Conservation (phyloP, 2,888 invertebrate genomes). For the Scelioninae gen. 1 region DNA sequence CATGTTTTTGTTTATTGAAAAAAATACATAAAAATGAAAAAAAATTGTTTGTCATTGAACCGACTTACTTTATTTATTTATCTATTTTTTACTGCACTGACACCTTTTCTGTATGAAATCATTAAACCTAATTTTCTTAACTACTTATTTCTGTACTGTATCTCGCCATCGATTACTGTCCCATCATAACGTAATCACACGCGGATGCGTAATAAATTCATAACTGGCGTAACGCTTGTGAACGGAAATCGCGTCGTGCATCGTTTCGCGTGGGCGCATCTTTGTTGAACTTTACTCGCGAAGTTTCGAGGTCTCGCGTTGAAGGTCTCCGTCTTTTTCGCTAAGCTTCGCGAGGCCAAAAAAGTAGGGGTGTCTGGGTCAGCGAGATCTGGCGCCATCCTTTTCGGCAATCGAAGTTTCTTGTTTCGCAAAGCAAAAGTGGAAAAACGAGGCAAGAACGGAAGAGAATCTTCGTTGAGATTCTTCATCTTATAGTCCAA, state of each 20-base stretch:
- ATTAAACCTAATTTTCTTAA: constrained; percentile 23
- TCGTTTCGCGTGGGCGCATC: constrained; percentile 38
- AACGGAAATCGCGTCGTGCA: constrained; percentile 39
- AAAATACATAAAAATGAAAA: constrained; percentile 16
- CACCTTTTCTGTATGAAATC: no score
- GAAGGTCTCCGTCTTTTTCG: constrained; percentile 34
- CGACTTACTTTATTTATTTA: not conserved
- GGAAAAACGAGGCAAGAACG: constrained; percentile 34
- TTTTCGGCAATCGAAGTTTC: constrained; percentile 34
- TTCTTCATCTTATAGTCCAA: constrained; percentile 44
- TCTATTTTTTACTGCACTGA: no score
- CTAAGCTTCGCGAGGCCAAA: constrained; percentile 28
- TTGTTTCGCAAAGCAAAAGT: constrained; percentile 20
- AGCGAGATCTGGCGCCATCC: constrained; percentile 56
- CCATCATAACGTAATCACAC: constrained; percentile 10
- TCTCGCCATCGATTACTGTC: constrained; percentile 30
- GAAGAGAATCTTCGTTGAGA: constrained; percentile 19
- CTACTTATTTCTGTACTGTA: constrained; percentile 4
- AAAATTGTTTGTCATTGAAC: constrained; percentile 3
- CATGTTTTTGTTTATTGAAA: constrained; percentile 30
- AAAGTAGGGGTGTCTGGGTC: constrained; percentile 54
- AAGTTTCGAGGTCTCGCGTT: constrained; percentile 43
- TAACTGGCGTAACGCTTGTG: constrained; percentile 31
- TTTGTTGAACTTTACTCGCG: constrained; percentile 27
- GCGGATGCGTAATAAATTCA: constrained; percentile 53